Percentiles rank a stretch among this genome's conserved stretches.
Conservation (phyloP, 2,797 vertebrate genomes). For the Columba guinea region DNA sequence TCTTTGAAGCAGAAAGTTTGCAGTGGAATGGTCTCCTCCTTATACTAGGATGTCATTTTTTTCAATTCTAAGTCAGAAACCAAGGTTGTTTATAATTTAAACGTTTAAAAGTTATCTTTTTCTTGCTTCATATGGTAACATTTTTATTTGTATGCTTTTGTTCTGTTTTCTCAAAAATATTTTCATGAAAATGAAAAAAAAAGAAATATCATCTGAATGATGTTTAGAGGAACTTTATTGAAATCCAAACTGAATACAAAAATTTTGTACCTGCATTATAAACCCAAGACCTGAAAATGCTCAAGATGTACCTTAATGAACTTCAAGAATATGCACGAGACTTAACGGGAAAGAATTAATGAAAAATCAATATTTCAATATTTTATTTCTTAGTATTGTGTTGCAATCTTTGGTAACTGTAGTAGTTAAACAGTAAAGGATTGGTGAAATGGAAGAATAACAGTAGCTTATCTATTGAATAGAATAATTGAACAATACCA, state of each 20-base stretch:
- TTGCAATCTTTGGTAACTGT: background rate
- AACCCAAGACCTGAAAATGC: background rate
- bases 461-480: background rate
- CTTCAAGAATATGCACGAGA: background rate
- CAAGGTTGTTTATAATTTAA: background rate
- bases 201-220: background rate
- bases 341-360: background rate
- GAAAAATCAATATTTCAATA: background rate
- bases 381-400: background rate
- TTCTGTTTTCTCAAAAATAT: background rate
- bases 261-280: background rate
- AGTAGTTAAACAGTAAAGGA: background rate
- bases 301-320: rapidly evolving
- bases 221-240: background rate
- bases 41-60: background rate
- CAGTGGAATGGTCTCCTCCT: no score
- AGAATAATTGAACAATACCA: rapidly evolving
- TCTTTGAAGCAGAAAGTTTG: no score
- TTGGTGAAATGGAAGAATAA: background rate
- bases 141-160: background rate
- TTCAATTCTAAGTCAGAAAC: background rate
- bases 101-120: background rate
- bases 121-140: background rate
- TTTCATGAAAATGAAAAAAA: background rate
- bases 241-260: background rate